Conservation (phyloP, 2,113 vertebrate genomes). For the Propithecus coquereli region DNA sequence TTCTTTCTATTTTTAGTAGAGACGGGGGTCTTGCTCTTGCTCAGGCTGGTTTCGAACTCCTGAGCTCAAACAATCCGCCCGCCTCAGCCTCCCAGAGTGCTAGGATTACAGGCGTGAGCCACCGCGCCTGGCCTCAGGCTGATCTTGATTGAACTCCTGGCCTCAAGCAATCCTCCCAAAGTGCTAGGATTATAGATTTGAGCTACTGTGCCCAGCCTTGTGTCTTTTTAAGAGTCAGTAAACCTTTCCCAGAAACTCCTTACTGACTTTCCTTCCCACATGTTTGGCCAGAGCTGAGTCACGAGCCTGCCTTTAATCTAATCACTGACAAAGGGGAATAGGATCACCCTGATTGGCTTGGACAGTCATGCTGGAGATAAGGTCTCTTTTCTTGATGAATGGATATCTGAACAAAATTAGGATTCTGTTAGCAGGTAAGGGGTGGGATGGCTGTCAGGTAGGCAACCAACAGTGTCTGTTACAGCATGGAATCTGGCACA, state of each 20-base stretch:
- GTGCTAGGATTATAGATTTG: too few species aligned
- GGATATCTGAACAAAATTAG: background rate
- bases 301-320: background rate
- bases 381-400: background rate
- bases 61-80: too few species aligned
- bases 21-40: too few species aligned
- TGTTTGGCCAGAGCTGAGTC: background rate
- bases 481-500: background rate
- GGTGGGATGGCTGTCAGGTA: background rate
- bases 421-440: background rate
- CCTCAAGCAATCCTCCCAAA: too few species aligned
- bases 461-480: background rate
- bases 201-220: too few species aligned
- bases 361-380: background rate
- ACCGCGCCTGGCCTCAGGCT: too few species aligned
- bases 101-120: too few species aligned
- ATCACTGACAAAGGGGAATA: background rate
- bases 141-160: too few species aligned
- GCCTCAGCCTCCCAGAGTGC: too few species aligned
- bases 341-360: background rate
- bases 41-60: too few species aligned
- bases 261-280: background rate
- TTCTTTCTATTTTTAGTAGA: too few species aligned
- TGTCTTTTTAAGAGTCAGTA: background rate
- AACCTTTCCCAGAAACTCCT: constrained; percentile 4